These are phyloP conservation scores for Sinocyclocheilus rhinocerous DNA, from an alignment of 2,113 vertebrate genomes.

Conservation along the genomic window DNA sequence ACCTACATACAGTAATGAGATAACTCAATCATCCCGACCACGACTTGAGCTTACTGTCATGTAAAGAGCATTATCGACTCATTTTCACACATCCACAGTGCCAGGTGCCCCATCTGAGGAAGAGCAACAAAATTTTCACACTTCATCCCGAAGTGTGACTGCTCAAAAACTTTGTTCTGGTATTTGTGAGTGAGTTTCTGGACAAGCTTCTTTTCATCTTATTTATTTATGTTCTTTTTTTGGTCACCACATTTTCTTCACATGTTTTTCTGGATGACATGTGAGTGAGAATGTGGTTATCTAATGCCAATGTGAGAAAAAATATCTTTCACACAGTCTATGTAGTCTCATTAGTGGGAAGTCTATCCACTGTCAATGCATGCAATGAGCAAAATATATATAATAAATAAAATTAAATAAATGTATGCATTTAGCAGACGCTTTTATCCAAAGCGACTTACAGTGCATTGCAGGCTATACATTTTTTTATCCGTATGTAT, in stretches of 20 bases:
- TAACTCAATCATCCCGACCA: slow-evolving; percentile 31
- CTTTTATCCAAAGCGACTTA: too few species aligned
- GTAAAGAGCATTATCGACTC: slow-evolving; percentile 25
- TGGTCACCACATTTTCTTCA: slow-evolving; percentile 28
- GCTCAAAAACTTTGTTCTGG: slow-evolving; percentile 19
- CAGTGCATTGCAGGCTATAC: too few species aligned
- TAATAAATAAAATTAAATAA: too few species aligned
- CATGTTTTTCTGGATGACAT: slow-evolving; percentile 26
- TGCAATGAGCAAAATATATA: not conserved
- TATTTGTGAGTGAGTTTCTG: slow-evolving; percentile 8
- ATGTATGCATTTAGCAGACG: too few species aligned
- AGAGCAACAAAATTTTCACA: slow-evolving; percentile 39
- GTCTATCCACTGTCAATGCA: not conserved
- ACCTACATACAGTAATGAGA: slow-evolving; percentile 51
- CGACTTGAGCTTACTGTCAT: slow-evolving; percentile 33
- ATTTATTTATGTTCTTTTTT: slow-evolving; percentile 8
- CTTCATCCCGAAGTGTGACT: slow-evolving; percentile 29
- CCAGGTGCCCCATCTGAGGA: slow-evolving; percentile 44
- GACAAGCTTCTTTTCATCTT: not conserved
- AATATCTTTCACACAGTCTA: not conserved
- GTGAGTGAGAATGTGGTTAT: slow-evolving; percentile 6
- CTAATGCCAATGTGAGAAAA: not conserved
- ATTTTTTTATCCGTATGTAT: too few species aligned
- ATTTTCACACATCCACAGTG: slow-evolving; percentile 46
- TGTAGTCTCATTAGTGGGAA: not conserved